Percentiles rank a stretch among this genome's conserved stretches.
Conservation (phyloP, 2,113 vertebrate genomes). For the Peromyscus polionotus region DNA sequence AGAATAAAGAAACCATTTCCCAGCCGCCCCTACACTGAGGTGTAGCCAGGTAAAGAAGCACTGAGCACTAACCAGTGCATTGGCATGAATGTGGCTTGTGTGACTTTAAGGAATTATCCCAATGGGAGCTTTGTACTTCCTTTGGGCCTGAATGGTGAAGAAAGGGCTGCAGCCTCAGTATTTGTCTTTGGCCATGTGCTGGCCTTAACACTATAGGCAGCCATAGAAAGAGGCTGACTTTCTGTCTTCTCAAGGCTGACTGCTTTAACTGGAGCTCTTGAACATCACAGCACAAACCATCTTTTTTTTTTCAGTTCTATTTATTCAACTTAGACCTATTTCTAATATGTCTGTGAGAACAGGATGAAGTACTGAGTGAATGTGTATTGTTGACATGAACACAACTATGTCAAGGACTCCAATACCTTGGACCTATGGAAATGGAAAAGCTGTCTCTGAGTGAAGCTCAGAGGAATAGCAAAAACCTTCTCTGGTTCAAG, state of each 20-base stretch:
- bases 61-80: not conserved
- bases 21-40: fast-evolving
- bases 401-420: not conserved
- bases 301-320: not conserved
- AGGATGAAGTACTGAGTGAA: not conserved
- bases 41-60: too few species aligned
- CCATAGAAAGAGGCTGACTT: not conserved
- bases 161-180: not conserved
- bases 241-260: not conserved
- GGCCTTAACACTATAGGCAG: not conserved
- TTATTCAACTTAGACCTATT: not conserved
- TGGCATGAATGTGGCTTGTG: not conserved
- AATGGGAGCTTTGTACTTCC: not conserved
- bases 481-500: not conserved
- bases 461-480: not conserved
- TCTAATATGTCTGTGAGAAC: not conserved
- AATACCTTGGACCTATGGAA: not conserved
- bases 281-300: not conserved
- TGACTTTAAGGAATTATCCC: not conserved
- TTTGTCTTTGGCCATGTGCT: not conserved
- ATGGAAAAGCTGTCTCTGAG: not conserved
- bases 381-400: not conserved
- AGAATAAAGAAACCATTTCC: not conserved
- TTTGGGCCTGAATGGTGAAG: not conserved
- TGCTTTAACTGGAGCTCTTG: not conserved